Conservation (phyloP, 2,888 invertebrate genomes). For the Tupiocoris notatus region DNA sequence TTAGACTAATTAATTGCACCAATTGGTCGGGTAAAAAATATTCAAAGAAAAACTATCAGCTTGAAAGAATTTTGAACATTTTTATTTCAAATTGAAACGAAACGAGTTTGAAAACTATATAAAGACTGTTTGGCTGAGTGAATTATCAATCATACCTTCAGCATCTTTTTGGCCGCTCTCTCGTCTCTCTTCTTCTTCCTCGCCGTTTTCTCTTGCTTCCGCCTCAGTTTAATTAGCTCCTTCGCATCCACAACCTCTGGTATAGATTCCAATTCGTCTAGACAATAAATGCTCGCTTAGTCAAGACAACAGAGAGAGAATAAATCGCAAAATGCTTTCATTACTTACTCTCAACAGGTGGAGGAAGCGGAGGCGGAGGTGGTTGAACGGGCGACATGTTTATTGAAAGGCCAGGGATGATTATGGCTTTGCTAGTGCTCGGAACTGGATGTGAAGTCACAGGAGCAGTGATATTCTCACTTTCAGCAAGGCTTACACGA, state of each 20-base stretch:
- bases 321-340: background rate
- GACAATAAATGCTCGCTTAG: too few relatives aligned
- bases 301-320: background rate
- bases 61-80: too few relatives aligned
- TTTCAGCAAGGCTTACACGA: background rate
- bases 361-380: conserved; percentile 4
- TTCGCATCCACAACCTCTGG: conserved; percentile 19
- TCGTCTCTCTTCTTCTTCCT: conserved; percentile 46
- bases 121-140: too few relatives aligned
- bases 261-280: too few relatives aligned
- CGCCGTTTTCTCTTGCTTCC: conserved; percentile 47
- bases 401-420: conserved; percentile 10
- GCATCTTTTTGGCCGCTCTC: conserved; percentile 47
- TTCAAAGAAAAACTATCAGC: too few relatives aligned
- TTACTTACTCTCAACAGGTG: conserved; percentile 8
- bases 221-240: conserved; percentile 46
- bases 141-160: too few relatives aligned
- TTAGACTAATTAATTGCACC: too few relatives aligned
- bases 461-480: background rate
- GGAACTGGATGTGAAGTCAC: conserved; percentile 17
- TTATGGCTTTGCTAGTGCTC: background rate
- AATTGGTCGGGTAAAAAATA: too few relatives aligned
- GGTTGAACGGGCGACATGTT: background rate
- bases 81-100: too few relatives aligned
- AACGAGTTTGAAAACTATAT: too few relatives aligned